Base-by-base conservation (phyloP, 2,888 invertebrate species). In the Drosophila flavopinicola region DNA sequence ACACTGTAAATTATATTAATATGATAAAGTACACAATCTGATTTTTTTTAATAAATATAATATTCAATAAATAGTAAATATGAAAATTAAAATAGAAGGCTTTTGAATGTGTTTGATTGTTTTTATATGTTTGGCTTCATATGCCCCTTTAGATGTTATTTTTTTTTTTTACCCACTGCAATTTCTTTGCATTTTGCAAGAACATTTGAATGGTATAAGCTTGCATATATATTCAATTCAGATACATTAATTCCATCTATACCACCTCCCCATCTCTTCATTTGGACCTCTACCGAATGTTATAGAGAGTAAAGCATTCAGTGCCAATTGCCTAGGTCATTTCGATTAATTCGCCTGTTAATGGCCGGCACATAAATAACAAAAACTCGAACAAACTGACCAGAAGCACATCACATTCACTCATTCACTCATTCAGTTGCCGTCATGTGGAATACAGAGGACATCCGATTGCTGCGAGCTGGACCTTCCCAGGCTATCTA, bases 361-460 rank as follows among this genome's bases (percentile, higher is more conserved):
- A 69, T 68, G 30, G 53, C n/a, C 45, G 29, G 0, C 64, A 47
- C 58, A 59, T 70, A 59, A 64, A 65, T 70, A 65, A 56, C 42
- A 47, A 24, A 64, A 59, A 30, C 48, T 25, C 58, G 11, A 9
- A 33, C 32, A 59, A 39, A 47, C 13, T 38, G 25, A 30, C 13
- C 25, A 30, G n/a, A 6, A 6, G 20, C 6, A 13, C 24, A 59
- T 41, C 6, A 35, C 20, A 9, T 13, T 7, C 17, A 15, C 27
- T 4, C 13, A 17, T 44, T 44, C 41, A 51, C 32, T 54, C n/a
- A 27, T 5, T 52, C 10, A 24, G 6, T 25, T 25, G 25, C 17
- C 39, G 30, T 37, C 56, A 71, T 67, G 61, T 65, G 56, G 64
- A 67, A 47, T 39, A 45, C 41, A 35, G 17, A 38, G 61, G 67